A percentile compares a stretch with the other conserved stretches of the same genome.
Conservation (phyloP, 2,113 vertebrate species). For the Pelmatolapia mariae region DNA sequence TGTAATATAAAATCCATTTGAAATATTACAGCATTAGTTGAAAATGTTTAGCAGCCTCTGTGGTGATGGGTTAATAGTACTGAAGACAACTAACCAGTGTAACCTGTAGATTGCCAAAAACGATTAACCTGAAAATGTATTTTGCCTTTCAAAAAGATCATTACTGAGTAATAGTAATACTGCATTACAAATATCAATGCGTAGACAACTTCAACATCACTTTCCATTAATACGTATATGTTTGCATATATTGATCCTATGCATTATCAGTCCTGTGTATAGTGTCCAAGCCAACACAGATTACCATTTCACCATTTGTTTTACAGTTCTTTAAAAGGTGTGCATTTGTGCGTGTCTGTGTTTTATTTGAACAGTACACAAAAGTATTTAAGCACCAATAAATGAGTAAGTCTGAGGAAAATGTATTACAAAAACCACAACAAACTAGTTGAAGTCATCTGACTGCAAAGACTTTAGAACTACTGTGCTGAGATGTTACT, state of each 20-base stretch:
- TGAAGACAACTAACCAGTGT: neutral
- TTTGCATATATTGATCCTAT: neutral
- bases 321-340: neutral
- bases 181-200: neutral
- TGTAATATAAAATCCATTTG: neutral
- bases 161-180: neutral
- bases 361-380: neutral
- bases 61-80: neutral
- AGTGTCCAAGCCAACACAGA: neutral
- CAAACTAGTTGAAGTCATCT: neutral
- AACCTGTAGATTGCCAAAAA: neutral
- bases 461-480: neutral
- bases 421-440: constrained; percentile 8
- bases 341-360: neutral
- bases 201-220: neutral
- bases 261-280: neutral
- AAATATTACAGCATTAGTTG: neutral
- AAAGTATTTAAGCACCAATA: constrained; percentile 20
- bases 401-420: constrained; percentile 8
- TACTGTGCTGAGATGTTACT: neutral
- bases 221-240: neutral
- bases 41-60: neutral
- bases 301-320: neutral
- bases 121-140: neutral
- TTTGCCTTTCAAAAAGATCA: neutral